Evolutionary conservation across 2,797 vertebrate genomes (phyloP).

Genomic region (Thaleichthys pacificus): DNA sequence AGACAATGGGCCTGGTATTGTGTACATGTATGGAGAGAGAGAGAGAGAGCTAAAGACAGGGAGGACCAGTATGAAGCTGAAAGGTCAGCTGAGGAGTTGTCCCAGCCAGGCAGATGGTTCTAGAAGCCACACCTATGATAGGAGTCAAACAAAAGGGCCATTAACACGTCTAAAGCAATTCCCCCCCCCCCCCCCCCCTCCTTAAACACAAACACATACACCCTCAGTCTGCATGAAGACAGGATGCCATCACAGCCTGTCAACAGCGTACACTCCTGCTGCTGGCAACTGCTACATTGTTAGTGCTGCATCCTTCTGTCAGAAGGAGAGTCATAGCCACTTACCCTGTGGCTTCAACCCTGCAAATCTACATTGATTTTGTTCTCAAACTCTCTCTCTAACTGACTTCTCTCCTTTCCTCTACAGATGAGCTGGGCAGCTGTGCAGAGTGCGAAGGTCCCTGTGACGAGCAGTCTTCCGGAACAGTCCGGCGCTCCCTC

Average conservation of each 20-base stretch:
- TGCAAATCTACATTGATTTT: not conserved
- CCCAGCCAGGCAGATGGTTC: constrained; percentile 33
- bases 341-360: no score
- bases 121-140: constrained; percentile 53
- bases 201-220: not conserved
- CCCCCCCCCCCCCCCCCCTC: constrained; percentile 12
- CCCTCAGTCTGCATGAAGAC: constrained; percentile 15
- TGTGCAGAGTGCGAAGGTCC: constrained; percentile 81
- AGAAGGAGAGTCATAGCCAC: no score
- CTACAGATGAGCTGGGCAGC: constrained; percentile 80
- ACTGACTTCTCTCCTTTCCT: constrained; percentile 18
- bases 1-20: not conserved
- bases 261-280: not conserved
- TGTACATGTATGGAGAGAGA: no score
- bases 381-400: not conserved
- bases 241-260: constrained; percentile 4
- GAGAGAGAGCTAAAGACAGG: not conserved
- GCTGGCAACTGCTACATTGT: no score
- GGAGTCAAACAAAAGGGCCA: constrained; percentile 46
- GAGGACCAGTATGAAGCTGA: not conserved
- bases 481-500: constrained; percentile 70
- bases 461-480: constrained; percentile 72
- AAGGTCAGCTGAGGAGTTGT: constrained; percentile 38
- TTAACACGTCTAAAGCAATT: constrained; percentile 56
- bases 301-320: no score